A percentile compares a stretch with the other conserved stretches of the same genome.
These are phyloP conservation scores for Drosophila nebulosa DNA, from an alignment of 1,140 invertebrate species.

Conservation along the genomic window DNA sequence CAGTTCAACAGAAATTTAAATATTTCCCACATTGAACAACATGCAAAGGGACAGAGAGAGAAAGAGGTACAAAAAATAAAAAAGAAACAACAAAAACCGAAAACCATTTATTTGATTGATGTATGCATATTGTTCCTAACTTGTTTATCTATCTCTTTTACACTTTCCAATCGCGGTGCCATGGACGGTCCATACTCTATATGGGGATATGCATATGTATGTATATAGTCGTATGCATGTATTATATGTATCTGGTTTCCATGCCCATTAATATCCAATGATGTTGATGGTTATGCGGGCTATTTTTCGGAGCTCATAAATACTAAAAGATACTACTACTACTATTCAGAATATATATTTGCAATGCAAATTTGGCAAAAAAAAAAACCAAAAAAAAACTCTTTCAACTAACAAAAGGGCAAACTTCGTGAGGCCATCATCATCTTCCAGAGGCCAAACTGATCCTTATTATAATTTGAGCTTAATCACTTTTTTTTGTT, in stretches of 20 bases:
- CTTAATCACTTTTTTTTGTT: conserved; percentile 51
- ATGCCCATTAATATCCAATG: conserved; percentile 36
- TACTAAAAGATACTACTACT: conserved; percentile 17
- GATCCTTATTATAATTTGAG: conserved; percentile 55
- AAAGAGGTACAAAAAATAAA: conserved; percentile 3
- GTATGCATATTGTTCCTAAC: conserved; percentile 33
- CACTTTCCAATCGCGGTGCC: conserved; percentile 38
- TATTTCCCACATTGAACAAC: conserved; percentile 7
- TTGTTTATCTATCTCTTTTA: conserved; percentile 48
- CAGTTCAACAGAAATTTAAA: conserved; percentile 10
- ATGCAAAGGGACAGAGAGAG: background rate
- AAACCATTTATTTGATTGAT: conserved; percentile 48
- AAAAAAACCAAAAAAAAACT: background rate
- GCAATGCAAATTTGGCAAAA: conserved; percentile 47
- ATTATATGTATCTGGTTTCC: conserved; percentile 42
- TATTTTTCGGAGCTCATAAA: conserved; percentile 63
- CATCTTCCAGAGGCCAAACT: conserved; percentile 2
- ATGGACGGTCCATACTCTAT: background rate
- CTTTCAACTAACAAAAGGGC: conserved; percentile 22
- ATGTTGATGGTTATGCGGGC: conserved; percentile 20
- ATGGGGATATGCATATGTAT: conserved; percentile 1
- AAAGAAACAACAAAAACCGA: background rate
- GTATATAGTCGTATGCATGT: background rate
- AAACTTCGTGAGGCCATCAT: conserved; percentile 23
- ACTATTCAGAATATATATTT: conserved; percentile 32